These are phyloP conservation scores for Tachuris rubrigastra DNA, from an alignment of 2,113 vertebrate species.

Conservation along the genomic window DNA sequence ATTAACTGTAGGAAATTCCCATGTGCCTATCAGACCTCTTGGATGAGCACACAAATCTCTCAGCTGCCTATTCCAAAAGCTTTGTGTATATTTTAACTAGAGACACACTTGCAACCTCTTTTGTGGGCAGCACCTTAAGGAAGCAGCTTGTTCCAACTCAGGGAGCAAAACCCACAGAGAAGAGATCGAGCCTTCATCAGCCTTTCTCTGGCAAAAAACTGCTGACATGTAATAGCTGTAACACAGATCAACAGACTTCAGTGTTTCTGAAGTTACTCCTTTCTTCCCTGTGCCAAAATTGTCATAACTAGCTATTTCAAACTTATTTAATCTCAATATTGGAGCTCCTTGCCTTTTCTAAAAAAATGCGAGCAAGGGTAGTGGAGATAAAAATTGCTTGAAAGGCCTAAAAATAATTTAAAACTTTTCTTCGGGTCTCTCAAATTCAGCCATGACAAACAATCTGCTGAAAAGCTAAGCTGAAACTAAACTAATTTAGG, in stretches of 20 bases:
- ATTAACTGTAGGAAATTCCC: not conserved
- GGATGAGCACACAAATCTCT: not conserved
- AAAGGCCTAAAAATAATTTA: not conserved
- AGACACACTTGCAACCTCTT: not conserved
- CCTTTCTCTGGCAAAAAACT: not conserved
- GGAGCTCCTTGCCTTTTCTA: not conserved
- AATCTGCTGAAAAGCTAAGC: not conserved
- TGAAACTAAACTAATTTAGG: not conserved
- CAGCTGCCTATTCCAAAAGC: not conserved
- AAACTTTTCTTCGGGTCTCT: not conserved
- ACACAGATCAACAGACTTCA: not conserved
- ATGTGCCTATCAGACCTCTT: not conserved
- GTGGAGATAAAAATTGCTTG: not conserved
- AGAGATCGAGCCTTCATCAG: not conserved
- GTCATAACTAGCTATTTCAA: not conserved
- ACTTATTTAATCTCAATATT: not conserved
- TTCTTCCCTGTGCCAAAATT: not conserved
- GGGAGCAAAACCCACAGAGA: not conserved
- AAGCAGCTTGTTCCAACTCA: not conserved
- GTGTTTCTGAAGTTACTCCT: not conserved
- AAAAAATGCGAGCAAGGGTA: not conserved
- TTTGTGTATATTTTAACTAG: not conserved
- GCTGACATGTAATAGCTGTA: not conserved
- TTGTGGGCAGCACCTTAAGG: not conserved
- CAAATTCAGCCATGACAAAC: not conserved